Conservation (phyloP, 1,140 invertebrate species). For the Drosophila obscura region DNA sequence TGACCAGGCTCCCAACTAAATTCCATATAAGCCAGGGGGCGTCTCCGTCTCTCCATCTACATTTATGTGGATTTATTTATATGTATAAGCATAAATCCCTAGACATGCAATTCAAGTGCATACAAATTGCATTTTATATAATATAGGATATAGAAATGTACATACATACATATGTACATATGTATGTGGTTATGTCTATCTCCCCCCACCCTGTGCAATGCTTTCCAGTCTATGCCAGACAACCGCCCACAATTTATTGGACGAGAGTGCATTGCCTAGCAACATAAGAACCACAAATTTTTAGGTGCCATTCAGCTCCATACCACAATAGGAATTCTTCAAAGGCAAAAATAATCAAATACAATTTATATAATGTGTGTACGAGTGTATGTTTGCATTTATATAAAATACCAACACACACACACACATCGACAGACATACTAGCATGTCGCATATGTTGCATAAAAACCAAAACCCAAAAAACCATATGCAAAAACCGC, state of each 20-base stretch:
- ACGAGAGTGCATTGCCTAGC: slow-evolving; percentile 41
- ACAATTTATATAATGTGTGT: slow-evolving; percentile 74
- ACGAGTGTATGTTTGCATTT: neutral
- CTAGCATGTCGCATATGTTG: slow-evolving; percentile 71
- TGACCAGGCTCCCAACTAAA: slow-evolving; percentile 30
- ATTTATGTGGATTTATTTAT: slow-evolving; percentile 1
- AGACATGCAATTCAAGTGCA: slow-evolving; percentile 43
- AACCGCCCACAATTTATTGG: slow-evolving; percentile 4
- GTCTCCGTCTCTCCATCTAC: too few species aligned
- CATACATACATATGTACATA: slow-evolving; percentile 34
- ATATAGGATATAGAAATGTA: slow-evolving; percentile 33
- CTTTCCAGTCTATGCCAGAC: slow-evolving; percentile 40
- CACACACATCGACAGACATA: too few species aligned
- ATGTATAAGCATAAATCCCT: slow-evolving; percentile 37
- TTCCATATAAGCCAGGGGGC: slow-evolving; percentile 31
- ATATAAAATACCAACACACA: neutral
- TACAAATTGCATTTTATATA: slow-evolving; percentile 45
- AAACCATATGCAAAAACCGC: slow-evolving; percentile 72
- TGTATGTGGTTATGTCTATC: neutral
- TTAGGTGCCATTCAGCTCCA: slow-evolving; percentile 47
- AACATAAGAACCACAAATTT: slow-evolving; percentile 50
- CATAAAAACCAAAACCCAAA: slow-evolving; percentile 74
- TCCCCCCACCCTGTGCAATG: slow-evolving; percentile 9
- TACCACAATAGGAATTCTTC: slow-evolving; percentile 43
- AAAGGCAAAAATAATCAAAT: slow-evolving; percentile 74